Evolutionary conservation across 1,140 invertebrate genomes (phyloP).

Genomic region (Grapholita molesta): DNA sequence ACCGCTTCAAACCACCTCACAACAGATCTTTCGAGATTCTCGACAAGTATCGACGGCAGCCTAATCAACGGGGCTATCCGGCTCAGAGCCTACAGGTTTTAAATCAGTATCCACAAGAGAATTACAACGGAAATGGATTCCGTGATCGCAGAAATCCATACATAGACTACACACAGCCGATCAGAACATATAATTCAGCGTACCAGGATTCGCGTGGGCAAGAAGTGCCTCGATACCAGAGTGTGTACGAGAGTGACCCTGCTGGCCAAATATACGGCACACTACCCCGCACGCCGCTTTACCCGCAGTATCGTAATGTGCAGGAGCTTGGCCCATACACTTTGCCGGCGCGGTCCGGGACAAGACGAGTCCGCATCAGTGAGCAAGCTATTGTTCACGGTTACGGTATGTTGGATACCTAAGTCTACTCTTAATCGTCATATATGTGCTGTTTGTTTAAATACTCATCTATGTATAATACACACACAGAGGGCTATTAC

Average conservation of each 20-base stretch:
- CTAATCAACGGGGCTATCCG: conserved; percentile 55
- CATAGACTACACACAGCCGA: conserved; percentile 42
- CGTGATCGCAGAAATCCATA: conserved; percentile 45
- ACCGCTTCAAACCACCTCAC: conserved; percentile 57
- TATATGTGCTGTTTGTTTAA: too few relatives aligned
- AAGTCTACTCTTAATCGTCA: background rate
- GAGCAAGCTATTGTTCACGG: conserved; percentile 60
- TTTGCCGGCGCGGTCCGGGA: conserved; percentile 46
- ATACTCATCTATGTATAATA: too few relatives aligned
- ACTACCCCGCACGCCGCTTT: conserved; percentile 28
- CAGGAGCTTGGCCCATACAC: conserved; percentile 44
- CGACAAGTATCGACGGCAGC: conserved; percentile 56
- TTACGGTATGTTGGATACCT: conserved; percentile 54
- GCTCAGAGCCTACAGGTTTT: conserved; percentile 62
- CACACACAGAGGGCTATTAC: too few relatives aligned
- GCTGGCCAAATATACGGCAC: conserved; percentile 43
- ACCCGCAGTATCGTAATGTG: conserved; percentile 25
- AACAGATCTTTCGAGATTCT: conserved; percentile 61
- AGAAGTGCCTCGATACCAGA: conserved; percentile 23
- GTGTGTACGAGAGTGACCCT: conserved; percentile 42
- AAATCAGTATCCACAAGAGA: conserved; percentile 49
- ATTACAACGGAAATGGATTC: conserved; percentile 33
- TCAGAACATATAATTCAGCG: conserved; percentile 21
- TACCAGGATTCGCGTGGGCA: conserved; percentile 29
- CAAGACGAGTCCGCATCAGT: conserved; percentile 64